phyloP scores from a whole-genome alignment of 2,113 vertebrate species.

The Pristiophorus japonicus region DNA sequence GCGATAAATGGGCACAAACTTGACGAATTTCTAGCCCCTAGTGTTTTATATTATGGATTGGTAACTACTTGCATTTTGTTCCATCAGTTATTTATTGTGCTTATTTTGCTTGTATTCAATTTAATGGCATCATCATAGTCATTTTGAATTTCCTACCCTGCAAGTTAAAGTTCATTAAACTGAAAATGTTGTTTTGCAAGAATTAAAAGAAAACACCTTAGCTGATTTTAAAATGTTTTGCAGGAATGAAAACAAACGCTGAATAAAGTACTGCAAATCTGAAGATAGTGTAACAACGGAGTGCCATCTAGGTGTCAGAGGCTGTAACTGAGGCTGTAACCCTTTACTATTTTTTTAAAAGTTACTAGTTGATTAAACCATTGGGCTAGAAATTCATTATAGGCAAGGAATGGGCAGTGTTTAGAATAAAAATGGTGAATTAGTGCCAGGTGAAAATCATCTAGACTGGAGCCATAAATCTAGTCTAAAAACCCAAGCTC shows the following conservation, averaged over 20 bases:
- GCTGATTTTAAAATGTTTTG: neutral
- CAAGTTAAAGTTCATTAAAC: neutral
- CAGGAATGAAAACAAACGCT: neutral
- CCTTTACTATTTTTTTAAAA: neutral
- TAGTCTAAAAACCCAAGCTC: no score
- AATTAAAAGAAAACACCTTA: neutral
- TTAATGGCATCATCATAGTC: neutral
- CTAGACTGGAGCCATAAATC: no score
- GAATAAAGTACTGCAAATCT: neutral
- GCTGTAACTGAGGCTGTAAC: neutral
- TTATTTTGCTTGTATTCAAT: neutral
- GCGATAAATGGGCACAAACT: no score
- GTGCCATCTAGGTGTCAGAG: constrained; percentile 6
- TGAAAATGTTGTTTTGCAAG: neutral
- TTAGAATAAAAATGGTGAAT: no score
- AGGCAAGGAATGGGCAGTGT: no score
- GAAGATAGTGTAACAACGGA: neutral
- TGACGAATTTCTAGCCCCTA: neutral
- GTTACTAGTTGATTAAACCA: neutral
- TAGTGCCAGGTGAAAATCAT: no score
- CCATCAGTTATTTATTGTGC: neutral
- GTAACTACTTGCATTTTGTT: neutral
- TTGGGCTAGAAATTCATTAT: no score
- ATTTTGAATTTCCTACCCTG: neutral
- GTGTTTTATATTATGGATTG: neutral